Conservation (phyloP, 1,140 invertebrate species). For the Drosophila ercepeae region DNA sequence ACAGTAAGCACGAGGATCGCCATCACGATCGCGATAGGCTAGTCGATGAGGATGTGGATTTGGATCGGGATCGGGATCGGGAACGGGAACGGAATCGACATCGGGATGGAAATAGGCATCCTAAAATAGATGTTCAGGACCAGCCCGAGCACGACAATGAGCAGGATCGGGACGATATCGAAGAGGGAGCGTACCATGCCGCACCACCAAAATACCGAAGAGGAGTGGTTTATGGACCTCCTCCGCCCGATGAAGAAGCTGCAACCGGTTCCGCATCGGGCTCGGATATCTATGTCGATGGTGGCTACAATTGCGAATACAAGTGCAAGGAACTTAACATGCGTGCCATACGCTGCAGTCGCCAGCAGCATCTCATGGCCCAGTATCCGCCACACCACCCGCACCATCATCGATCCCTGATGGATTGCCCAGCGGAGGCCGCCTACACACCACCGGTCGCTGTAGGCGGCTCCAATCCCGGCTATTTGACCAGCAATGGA, state of each 20-base stretch:
- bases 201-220: conserved; percentile 59
- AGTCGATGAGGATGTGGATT: conserved; percentile 18
- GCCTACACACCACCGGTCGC: conserved; percentile 56
- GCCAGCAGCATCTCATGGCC: conserved; percentile 55
- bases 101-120: conserved; percentile 22
- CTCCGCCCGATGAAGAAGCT: conserved; percentile 34
- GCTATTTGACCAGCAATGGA: conserved; percentile 29
- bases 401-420: conserved; percentile 47
- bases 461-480: conserved; percentile 1
- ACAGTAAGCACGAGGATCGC: conserved; percentile 40
- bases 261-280: conserved; percentile 9
- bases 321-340: conserved; percentile 77
- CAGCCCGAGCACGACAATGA: conserved; percentile 6
- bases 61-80: conserved; percentile 6
- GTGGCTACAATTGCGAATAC: conserved; percentile 75
- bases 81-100: conserved; percentile 1
- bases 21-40: conserved; percentile 28
- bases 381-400: conserved; percentile 47
- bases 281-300: conserved; percentile 55
- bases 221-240: conserved; percentile 60
- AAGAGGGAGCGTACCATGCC: conserved; percentile 45
- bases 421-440: conserved; percentile 60
- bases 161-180: conserved; percentile 9
- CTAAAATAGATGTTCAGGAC: conserved; percentile 13
- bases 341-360: conserved; percentile 78